phyloP scores from a whole-genome alignment of 53 echinoderm and acorn worm genomes.

The Henricia sp. region DNA sequence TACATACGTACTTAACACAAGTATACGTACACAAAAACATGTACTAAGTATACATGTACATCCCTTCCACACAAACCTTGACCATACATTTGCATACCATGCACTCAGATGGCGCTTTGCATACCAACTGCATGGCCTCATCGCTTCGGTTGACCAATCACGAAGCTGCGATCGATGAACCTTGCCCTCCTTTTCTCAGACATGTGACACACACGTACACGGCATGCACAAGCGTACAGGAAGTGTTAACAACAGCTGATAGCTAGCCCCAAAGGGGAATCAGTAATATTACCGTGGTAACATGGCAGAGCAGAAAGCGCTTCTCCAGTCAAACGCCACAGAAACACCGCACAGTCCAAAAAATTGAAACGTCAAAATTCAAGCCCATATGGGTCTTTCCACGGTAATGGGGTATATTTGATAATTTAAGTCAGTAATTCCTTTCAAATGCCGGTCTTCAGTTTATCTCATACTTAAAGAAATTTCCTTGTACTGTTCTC shows the following conservation, averaged over 20 bases:
- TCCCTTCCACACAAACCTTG: neutral
- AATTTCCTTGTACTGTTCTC: too few species aligned
- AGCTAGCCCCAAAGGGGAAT: constrained; percentile 35
- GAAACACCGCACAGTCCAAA: too few species aligned
- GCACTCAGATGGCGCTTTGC: constrained; percentile 19
- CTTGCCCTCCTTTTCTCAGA: constrained; percentile 32
- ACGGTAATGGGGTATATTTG: too few species aligned
- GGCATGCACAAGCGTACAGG: neutral
- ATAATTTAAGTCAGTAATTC: too few species aligned
- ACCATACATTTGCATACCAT: constrained; percentile 10
- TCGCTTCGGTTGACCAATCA: constrained; percentile 33
- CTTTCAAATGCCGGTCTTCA: too few species aligned
- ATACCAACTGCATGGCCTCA: constrained; percentile 47
- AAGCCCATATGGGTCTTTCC: too few species aligned
- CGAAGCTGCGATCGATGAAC: constrained; percentile 42
- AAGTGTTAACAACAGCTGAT: constrained; percentile 34
- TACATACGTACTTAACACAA: neutral
- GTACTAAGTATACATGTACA: neutral
- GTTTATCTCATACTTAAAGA: too few species aligned
- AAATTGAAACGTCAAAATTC: too few species aligned
- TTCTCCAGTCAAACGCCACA: neutral
- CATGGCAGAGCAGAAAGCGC: constrained; percentile 32
- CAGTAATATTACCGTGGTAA: neutral
- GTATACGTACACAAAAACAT: neutral
- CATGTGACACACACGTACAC: constrained; percentile 8